phyloP scores from a whole-genome alignment of 64 coral and sea anemone genomes.

The Platygyra sinensis region DNA sequence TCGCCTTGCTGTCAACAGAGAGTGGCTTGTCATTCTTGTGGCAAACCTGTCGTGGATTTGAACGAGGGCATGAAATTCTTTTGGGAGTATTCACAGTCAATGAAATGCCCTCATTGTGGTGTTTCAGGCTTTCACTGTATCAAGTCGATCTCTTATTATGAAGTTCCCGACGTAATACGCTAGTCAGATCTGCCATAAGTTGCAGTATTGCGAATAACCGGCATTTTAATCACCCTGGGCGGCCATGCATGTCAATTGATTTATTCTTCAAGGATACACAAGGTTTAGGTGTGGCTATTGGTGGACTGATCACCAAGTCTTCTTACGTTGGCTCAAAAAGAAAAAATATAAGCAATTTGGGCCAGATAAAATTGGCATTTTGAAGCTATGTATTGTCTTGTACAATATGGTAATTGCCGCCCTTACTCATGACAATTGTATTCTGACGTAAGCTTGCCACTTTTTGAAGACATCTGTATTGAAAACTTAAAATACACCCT shows the following conservation, averaged over 20 bases:
- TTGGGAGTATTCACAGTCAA: constrained; percentile 87
- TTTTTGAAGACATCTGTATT: too few relatives aligned
- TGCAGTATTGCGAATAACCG: background rate
- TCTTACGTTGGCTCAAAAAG: too few relatives aligned
- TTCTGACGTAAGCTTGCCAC: too few relatives aligned
- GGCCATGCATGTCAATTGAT: background rate
- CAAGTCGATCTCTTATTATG: constrained; percentile 71
- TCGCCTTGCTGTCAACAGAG: constrained; percentile 91
- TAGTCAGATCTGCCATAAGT: background rate
- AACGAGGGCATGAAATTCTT: constrained; percentile 78
- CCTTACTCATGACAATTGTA: too few relatives aligned
- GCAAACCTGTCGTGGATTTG: constrained; percentile 84
- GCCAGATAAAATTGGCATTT: too few relatives aligned
- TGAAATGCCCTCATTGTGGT: constrained; percentile 95
- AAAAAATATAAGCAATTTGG: too few relatives aligned
- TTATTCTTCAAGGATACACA: background rate
- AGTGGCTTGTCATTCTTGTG: constrained; percentile 86
- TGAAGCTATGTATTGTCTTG: too few relatives aligned
- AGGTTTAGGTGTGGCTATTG: constrained; percentile 9
- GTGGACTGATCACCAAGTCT: too few relatives aligned
- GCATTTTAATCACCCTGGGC: background rate
- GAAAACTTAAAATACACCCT: too few relatives aligned
- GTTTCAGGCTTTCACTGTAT: constrained; percentile 95
- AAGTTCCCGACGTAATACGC: background rate
- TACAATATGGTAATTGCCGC: too few relatives aligned